Conservation (phyloP, 2,797 vertebrate species). For the Lepilemur septentrionalis region DNA sequence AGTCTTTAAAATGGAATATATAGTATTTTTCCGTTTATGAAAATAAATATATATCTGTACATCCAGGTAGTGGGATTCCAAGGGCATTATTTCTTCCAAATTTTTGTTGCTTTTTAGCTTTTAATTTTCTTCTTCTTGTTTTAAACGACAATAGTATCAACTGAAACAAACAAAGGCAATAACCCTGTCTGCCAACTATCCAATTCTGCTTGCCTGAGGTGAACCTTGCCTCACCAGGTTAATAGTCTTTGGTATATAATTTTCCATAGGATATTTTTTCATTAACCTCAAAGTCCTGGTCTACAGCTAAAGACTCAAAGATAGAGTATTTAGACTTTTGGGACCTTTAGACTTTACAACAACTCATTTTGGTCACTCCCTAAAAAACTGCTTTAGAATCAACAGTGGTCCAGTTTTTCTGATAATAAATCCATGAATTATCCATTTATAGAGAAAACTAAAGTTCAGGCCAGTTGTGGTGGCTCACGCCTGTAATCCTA, state of each 20-base stretch:
- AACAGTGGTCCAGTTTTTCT: background rate
- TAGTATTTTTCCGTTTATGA: background rate
- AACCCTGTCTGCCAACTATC: background rate
- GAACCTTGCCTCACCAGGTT: background rate
- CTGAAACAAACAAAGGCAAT: background rate
- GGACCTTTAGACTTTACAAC: background rate
- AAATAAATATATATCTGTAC: background rate
- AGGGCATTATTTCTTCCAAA: background rate
- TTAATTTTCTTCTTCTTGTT: background rate
- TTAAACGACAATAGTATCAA: background rate
- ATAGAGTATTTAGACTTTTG: background rate
- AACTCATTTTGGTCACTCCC: background rate
- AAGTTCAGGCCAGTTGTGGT: too few relatives aligned
- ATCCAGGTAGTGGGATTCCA: background rate
- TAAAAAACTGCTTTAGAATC: background rate
- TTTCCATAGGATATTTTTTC: background rate
- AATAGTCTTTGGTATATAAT: background rate
- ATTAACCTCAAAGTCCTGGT: background rate
- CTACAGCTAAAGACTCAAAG: background rate
- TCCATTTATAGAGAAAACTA: background rate
- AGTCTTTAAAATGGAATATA: background rate
- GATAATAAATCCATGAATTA: background rate
- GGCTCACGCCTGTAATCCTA: too few relatives aligned
- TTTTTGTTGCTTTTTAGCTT: background rate
- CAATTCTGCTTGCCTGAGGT: background rate